Base-by-base conservation (phyloP, 1,140 invertebrate genomes). In the Cephus cinctus region DNA sequence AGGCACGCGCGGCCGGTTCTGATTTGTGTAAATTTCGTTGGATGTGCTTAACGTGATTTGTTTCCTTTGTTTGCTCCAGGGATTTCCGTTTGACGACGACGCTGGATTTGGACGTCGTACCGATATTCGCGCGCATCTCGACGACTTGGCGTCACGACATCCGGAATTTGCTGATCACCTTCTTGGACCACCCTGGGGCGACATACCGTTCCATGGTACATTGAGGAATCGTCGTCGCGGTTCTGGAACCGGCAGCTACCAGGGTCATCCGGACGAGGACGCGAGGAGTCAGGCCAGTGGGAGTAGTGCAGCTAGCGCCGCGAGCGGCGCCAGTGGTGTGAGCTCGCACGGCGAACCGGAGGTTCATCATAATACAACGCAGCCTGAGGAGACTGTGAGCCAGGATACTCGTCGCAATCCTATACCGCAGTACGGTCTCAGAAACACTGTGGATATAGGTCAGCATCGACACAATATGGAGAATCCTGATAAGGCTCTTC, bases 391-490 rank as follows among this genome's bases (percentile, higher is more conserved):
- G 47, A 68, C 65, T 19, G 73, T 78, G 36, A 81, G 79, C 52
- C 80, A 81, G n/a, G 68, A 81, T 80, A 22, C 68, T 72, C 46
- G 31, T 38, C 11, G 43, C 42, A 65, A 44, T 60, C 73, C 75
- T 25, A 71, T 88, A 11, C 82, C 83, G 43, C 86, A 89, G 54
- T 83, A 87, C 80, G 83, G 83, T 25, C 59, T 86, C 25, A 81
- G 87, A 43, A 89, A 89, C 52, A 90, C 88, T 8, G 83, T 88
- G 35, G 87, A 89, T 62, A 82, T 89, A 62, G 86, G 85, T 25
- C 83, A 86, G 41, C 65, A 70, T n/a, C 61, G 52, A 18, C 66
- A 67, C 40, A 67, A 68, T 14, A 86, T 85, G 66, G 82, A 83
- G 45, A 75, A 78, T 42, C 74, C 71, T 12, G 76, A 80, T 34